Percentiles rank a stretch among this genome's conserved stretches.
Evolutionary conservation across 2,113 vertebrate species (phyloP).

Genomic region (Micromys minutus): DNA sequence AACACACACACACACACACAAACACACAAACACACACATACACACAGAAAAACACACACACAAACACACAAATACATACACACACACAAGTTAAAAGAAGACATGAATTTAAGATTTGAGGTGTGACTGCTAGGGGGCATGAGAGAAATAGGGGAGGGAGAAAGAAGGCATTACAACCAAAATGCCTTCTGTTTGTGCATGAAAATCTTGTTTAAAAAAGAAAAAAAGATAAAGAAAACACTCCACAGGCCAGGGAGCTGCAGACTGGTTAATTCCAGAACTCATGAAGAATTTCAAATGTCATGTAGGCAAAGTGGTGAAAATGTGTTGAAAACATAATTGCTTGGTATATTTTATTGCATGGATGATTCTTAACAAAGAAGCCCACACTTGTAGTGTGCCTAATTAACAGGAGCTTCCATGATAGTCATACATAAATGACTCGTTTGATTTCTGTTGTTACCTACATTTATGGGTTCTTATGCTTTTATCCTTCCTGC

Average conservation of each 20-base stretch:
- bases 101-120: neutral
- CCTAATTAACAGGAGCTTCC: neutral
- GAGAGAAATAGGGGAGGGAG: neutral
- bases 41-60: neutral
- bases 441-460: neutral
- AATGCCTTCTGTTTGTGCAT: neutral
- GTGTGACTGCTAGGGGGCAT: too few relatives aligned
- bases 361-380: conserved; percentile 10
- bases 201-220: neutral
- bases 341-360: conserved; percentile 32
- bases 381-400: neutral
- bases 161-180: neutral
- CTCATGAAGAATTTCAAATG: neutral
- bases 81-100: neutral
- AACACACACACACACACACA: too few relatives aligned
- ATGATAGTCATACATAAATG: neutral
- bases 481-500: neutral
- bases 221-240: neutral
- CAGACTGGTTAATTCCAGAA: neutral
- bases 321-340: neutral
- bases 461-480: neutral
- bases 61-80: too few relatives aligned
- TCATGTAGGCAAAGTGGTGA: neutral
- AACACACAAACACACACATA: too few relatives aligned
- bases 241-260: neutral